Evolutionary conservation across 92 coral and sea anemone genomes (phyloP).

Genomic region (Bergia sp.): DNA sequence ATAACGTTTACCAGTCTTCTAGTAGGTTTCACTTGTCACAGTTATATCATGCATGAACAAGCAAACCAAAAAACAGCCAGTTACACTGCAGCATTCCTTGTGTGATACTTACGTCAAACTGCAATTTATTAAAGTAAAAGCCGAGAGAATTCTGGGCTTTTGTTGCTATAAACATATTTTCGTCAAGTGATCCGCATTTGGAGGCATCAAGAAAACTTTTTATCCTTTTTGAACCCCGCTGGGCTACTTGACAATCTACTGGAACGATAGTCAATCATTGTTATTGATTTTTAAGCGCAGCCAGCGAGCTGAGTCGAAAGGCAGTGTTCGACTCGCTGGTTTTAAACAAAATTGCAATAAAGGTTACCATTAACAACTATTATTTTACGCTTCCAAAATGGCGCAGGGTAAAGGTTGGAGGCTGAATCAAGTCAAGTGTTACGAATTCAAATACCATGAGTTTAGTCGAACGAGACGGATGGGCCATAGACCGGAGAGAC

Average conservation of each 20-base stretch:
- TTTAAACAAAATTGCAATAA: neutral
- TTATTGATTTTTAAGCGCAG: neutral
- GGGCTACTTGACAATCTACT: neutral
- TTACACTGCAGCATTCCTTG: neutral
- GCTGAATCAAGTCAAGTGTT: slow-evolving; percentile 8
- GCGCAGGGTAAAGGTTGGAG: slow-evolving; percentile 9
- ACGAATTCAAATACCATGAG: slow-evolving; percentile 32
- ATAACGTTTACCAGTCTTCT: neutral
- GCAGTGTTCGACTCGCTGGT: neutral
- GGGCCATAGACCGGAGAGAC: slow-evolving; percentile 7
- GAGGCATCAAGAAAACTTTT: slow-evolving; percentile 36
- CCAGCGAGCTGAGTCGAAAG: slow-evolving; percentile 19
- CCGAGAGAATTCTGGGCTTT: neutral
- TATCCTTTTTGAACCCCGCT: neutral
- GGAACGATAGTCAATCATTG: neutral
- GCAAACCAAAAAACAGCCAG: neutral
- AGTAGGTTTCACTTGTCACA: neutral
- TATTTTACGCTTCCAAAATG: slow-evolving; percentile 23
- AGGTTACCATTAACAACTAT: neutral
- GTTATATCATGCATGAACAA: neutral
- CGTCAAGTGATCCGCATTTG: slow-evolving; percentile 47
- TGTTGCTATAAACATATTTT: neutral
- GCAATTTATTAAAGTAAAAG: neutral
- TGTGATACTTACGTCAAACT: neutral
- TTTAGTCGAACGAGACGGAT: slow-evolving; percentile 23